A percentile compares a stretch with the other conserved stretches of the same genome.
Evolutionary conservation across 2,888 invertebrate species (phyloP).

Genomic region (Agonopterix arenella): DNA sequence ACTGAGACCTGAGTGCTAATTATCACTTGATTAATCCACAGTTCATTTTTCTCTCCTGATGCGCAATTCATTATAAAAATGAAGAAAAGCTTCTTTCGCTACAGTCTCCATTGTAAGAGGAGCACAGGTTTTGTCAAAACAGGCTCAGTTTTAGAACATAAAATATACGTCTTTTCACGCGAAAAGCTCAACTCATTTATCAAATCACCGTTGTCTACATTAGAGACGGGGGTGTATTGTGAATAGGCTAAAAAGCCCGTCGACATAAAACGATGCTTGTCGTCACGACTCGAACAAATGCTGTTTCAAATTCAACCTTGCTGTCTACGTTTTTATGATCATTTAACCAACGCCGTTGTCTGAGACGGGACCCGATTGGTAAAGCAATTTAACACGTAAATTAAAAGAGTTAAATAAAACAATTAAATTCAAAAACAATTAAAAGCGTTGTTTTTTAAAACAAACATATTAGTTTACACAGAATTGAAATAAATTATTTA

Average conservation of each 20-base stretch:
- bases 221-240: slow-evolving; percentile 54
- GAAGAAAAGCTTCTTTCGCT: slow-evolving; percentile 29
- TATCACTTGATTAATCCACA: slow-evolving; percentile 1
- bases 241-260: slow-evolving; percentile 59
- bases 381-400: slow-evolving; percentile 50
- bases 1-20: background rate
- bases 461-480: slow-evolving; percentile 36
- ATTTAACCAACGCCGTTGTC: background rate
- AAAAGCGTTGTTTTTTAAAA: slow-evolving; percentile 47
- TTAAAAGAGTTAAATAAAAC: slow-evolving; percentile 59
- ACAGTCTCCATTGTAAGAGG: slow-evolving; percentile 32
- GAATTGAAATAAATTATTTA: slow-evolving; percentile 22
- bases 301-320: background rate
- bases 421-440: slow-evolving; percentile 60
- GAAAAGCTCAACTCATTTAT: slow-evolving; percentile 62
- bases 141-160: slow-evolving; percentile 37
- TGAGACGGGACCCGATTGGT: slow-evolving; percentile 29
- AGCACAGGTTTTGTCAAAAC: slow-evolving; percentile 45
- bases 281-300: slow-evolving; percentile 20
- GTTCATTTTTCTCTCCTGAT: slow-evolving; percentile 4
- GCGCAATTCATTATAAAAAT: slow-evolving; percentile 27
- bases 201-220: slow-evolving; percentile 67
- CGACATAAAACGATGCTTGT: slow-evolving; percentile 41
- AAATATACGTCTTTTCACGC: slow-evolving; percentile 52
- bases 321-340: background rate